Evolutionary conservation across 2,888 invertebrate genomes (phyloP).

Genomic region (Masnerella sp.): DNA sequence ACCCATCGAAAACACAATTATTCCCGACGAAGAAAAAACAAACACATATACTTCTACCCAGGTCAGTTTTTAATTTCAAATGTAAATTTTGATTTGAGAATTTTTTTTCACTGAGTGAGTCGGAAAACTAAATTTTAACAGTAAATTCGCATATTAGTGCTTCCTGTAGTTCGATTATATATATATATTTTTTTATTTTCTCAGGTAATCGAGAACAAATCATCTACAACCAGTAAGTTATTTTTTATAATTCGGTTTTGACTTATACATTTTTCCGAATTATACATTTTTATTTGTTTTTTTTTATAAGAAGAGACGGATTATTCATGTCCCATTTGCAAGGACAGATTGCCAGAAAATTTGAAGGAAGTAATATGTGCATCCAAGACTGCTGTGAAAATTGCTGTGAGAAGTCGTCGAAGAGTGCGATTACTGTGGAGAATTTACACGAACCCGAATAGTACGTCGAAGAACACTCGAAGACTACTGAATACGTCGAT

Average conservation of each 20-base stretch:
- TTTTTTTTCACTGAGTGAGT: not conserved
- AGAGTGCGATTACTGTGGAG: constrained; percentile 70
- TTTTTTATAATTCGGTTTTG: no score
- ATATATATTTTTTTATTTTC: no score
- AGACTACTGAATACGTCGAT: constrained; percentile 60
- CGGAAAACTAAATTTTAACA: no score
- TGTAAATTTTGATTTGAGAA: not conserved
- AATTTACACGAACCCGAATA: constrained; percentile 45
- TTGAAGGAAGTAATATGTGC: constrained; percentile 69
- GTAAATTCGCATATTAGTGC: no score
- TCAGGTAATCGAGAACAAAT: no score
- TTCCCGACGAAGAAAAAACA: constrained; percentile 5
- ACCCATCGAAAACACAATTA: constrained; percentile 33
- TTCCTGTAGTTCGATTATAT: no score
- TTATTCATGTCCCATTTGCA: constrained; percentile 69
- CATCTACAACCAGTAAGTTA: no score
- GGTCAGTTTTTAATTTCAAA: constrained; percentile 16
- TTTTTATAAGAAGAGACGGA: constrained; percentile 16
- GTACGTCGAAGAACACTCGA: constrained; percentile 61
- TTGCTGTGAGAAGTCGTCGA: constrained; percentile 69
- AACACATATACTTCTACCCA: constrained; percentile 25
- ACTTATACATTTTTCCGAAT: no score
- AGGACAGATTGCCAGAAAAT: constrained; percentile 67
- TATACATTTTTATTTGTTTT: not conserved
- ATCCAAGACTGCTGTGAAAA: constrained; percentile 69